A percentile compares a stretch with the other conserved stretches of the same genome.
These are phyloP conservation scores for Anthopleura sola DNA, from an alignment of 64 coral and sea anemone species.

Conservation along the genomic window DNA sequence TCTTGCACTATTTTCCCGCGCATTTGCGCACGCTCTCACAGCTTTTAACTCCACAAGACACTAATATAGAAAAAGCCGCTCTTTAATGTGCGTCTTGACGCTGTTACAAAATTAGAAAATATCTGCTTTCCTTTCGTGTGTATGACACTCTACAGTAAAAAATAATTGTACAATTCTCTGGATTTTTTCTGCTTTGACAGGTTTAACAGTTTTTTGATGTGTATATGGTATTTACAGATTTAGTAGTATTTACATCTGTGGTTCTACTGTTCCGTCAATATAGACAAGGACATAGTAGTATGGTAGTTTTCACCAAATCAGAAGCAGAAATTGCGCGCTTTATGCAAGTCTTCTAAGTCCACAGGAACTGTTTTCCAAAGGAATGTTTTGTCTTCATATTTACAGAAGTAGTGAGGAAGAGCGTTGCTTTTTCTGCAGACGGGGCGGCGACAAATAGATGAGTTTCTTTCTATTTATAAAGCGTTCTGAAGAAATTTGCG, in stretches of 20 bases:
- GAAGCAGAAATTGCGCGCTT: not conserved
- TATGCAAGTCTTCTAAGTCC: not conserved
- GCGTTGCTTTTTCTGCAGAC: no score
- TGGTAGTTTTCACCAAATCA: no score
- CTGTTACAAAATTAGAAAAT: constrained; percentile 22
- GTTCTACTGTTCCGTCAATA: not conserved
- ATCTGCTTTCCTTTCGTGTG: constrained; percentile 7
- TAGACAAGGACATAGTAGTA: not conserved
- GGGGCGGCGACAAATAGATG: no score
- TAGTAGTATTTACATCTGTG: not conserved
- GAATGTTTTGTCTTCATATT: no score
- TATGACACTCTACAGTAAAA: not conserved
- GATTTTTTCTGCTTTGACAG: not conserved
- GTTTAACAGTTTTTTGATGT: not conserved
- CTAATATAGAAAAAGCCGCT: not conserved
- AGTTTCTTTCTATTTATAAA: not conserved
- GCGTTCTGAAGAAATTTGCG: not conserved
- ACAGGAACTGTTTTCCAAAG: not conserved
- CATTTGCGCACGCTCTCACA: not conserved
- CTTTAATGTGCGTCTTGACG: not conserved
- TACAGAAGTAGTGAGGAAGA: no score
- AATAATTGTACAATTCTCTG: constrained; percentile 18
- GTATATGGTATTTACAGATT: not conserved
- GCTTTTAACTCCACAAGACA: not conserved
- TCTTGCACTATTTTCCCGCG: not conserved